Conservation (phyloP, 92 coral and sea anemone species). For the Porites cylindrica region DNA sequence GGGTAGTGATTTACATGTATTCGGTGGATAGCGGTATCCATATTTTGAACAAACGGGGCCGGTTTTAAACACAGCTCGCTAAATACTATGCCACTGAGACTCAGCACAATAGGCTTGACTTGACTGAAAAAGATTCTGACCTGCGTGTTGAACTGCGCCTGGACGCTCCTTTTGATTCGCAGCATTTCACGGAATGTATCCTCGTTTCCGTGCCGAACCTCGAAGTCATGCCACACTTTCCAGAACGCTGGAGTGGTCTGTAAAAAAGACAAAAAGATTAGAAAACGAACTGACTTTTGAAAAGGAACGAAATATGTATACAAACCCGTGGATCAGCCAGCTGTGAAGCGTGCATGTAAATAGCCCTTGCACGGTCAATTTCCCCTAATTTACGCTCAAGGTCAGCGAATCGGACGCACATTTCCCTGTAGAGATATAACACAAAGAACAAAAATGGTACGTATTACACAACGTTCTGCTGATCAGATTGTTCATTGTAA, state of each 20-base stretch:
- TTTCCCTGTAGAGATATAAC: conserved; percentile 72
- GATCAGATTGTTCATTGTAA: too few relatives aligned
- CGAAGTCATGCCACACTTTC: conserved; percentile 99
- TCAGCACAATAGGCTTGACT: not conserved
- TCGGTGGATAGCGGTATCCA: too few relatives aligned
- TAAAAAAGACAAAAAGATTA: not conserved
- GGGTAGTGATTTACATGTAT: too few relatives aligned
- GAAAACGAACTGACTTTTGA: not conserved
- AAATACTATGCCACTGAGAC: too few relatives aligned
- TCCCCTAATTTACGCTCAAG: conserved; percentile 98
- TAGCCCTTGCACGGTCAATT: conserved; percentile 96
- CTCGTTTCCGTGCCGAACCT: conserved; percentile 99
- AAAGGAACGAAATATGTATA: not conserved
- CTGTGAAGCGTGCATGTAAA: conserved; percentile 99
- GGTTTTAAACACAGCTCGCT: too few relatives aligned
- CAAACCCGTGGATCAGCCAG: conserved; percentile 98
- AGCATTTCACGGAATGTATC: conserved; percentile 99
- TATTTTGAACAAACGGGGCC: too few relatives aligned
- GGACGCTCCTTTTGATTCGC: conserved; percentile 97
- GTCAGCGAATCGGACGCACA: conserved; percentile 98
- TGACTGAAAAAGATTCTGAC: conserved; percentile 38
- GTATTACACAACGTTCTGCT: not conserved
- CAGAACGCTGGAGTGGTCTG: conserved; percentile 96
- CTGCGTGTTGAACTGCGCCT: conserved; percentile 99
- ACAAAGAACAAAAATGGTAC: not conserved